A percentile compares a stretch with the other conserved stretches of the same genome.
phyloP scores from a whole-genome alignment of 92 coral and sea anemone species.

The Palythoa heliodiscus region DNA sequence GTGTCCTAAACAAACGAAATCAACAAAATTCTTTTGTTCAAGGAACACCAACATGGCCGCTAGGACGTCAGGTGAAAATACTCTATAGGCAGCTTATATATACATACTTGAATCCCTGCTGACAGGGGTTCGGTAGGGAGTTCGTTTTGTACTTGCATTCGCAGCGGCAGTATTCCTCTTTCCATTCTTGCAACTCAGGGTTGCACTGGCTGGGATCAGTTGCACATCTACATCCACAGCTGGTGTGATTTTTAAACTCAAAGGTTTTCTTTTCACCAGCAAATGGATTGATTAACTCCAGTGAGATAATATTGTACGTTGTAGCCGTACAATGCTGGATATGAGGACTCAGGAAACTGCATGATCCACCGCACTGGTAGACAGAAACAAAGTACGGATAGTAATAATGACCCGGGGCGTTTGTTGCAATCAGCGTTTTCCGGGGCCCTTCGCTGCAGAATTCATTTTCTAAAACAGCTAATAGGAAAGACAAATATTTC shows the following conservation, averaged over 20 bases:
- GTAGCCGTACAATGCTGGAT: constrained; percentile 23
- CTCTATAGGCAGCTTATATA: too few relatives aligned
- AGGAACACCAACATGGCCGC: too few relatives aligned
- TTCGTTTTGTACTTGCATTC: constrained; percentile 24
- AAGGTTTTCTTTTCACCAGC: background rate
- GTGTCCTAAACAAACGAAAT: too few relatives aligned
- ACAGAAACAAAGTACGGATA: constrained; percentile 27
- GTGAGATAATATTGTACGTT: background rate
- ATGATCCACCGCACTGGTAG: constrained; percentile 12
- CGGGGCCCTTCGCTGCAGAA: constrained; percentile 27
- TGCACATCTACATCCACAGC: constrained; percentile 13
- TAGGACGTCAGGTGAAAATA: too few relatives aligned
- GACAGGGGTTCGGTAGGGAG: constrained; percentile 11
- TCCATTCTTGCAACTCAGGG: constrained; percentile 8
- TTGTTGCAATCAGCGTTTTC: constrained; percentile 9
- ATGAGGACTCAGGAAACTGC: background rate
- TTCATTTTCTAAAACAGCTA: background rate
- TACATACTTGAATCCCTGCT: constrained; percentile 14
- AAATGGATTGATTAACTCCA: background rate
- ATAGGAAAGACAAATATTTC: background rate
- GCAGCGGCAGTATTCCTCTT: constrained; percentile 5
- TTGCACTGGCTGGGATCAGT: constrained; percentile 21
- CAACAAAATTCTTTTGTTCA: too few relatives aligned
- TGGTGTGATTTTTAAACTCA: constrained; percentile 15
- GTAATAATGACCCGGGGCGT: constrained; percentile 13